These are phyloP conservation scores for Fulmarus glacialis DNA, from an alignment of 2,113 vertebrate genomes.

Conservation along the genomic window DNA sequence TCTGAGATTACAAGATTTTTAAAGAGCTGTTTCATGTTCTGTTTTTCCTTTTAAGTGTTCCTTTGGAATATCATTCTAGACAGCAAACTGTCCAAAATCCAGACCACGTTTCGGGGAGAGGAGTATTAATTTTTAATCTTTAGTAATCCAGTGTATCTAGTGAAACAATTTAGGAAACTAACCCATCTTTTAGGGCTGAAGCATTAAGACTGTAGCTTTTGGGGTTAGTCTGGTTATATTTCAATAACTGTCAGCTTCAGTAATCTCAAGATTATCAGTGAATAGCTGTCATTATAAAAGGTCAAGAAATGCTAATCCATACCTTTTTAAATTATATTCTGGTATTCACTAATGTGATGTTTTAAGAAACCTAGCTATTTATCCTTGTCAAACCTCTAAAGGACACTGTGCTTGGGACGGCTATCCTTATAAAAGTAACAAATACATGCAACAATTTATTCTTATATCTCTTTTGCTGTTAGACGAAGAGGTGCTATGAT, in stretches of 20 bases:
- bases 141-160: neutral
- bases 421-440: neutral
- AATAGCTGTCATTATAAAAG: neutral
- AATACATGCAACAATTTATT: neutral
- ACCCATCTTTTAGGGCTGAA: neutral
- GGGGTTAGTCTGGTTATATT: neutral
- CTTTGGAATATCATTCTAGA: neutral
- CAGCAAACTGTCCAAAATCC: neutral
- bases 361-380: neutral
- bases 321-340: neutral
- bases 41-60: neutral
- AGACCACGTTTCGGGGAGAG: neutral
- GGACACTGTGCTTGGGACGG: neutral
- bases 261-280: neutral
- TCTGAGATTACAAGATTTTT: neutral
- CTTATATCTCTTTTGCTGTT: neutral
- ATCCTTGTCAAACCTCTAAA: neutral
- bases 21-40: neutral
- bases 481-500: neutral
- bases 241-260: neutral
- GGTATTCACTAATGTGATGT: neutral
- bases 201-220: neutral
- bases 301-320: neutral
- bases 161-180: neutral
- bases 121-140: neutral